Percentiles rank a stretch among this genome's conserved stretches.
Evolutionary conservation across 1,140 invertebrate species (phyloP).

Genomic region (Antheraea mylitta): DNA sequence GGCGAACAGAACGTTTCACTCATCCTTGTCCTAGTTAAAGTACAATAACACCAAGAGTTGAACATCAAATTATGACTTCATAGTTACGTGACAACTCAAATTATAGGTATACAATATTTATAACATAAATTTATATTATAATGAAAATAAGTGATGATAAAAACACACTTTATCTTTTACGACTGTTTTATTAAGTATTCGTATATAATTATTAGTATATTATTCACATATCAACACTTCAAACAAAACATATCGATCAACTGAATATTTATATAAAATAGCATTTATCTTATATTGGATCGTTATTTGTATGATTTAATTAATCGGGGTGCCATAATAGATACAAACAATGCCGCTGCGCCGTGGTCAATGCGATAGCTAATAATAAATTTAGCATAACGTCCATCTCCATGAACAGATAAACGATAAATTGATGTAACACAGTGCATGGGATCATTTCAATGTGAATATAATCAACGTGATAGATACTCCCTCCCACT

Average conservation of each 20-base stretch:
- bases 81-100: conserved; percentile 10
- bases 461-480: conserved; percentile 54
- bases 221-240: not conserved
- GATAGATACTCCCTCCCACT: conserved; percentile 37
- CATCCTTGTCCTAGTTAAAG: conserved; percentile 53
- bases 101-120: too few species aligned
- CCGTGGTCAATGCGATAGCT: conserved; percentile 18
- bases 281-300: not conserved
- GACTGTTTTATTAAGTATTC: too few species aligned
- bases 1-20: conserved; percentile 30
- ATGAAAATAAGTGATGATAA: too few species aligned
- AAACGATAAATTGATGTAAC: conserved; percentile 17
- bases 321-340: not conserved
- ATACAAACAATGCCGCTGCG: conserved; percentile 8
- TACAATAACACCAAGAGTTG: conserved; percentile 51
- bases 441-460: conserved; percentile 37
- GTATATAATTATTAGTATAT: too few species aligned
- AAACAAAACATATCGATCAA: not conserved
- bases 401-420: conserved; percentile 28
- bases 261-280: not conserved
- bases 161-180: too few species aligned
- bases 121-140: not conserved
- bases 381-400: conserved; percentile 34
- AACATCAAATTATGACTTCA: conserved; percentile 41
- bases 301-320: not conserved